These are phyloP conservation scores for Zygogramma bicolorata DNA, from an alignment of 2,888 invertebrate genomes.

Conservation along the genomic window DNA sequence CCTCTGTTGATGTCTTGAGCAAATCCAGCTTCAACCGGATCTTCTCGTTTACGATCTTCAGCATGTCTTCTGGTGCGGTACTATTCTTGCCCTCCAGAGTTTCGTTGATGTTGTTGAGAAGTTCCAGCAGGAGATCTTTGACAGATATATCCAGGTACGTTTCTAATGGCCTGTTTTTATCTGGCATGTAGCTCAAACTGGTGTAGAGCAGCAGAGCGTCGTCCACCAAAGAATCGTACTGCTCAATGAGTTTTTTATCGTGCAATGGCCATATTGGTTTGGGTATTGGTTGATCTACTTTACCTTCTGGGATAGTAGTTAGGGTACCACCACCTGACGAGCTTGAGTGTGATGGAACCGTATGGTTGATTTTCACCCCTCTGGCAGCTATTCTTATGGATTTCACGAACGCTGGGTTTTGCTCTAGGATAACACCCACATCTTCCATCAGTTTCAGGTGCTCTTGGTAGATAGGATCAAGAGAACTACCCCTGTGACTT, in stretches of 20 bases:
- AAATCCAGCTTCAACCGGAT: constrained; percentile 61
- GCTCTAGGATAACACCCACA: constrained; percentile 60
- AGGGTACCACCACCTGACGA: constrained; percentile 60
- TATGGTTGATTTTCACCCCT: constrained; percentile 54
- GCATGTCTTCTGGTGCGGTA: constrained; percentile 62
- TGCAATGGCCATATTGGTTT: constrained; percentile 65
- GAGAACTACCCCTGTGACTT: constrained; percentile 56
- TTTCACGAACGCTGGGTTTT: constrained; percentile 64
- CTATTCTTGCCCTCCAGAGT: constrained; percentile 62
- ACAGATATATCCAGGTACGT: constrained; percentile 57
- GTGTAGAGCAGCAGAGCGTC: constrained; percentile 64
- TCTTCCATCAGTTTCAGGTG: constrained; percentile 59
- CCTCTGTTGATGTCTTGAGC: constrained; percentile 62
- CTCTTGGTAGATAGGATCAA: constrained; percentile 54
- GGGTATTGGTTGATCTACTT: constrained; percentile 64
- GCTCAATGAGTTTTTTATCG: constrained; percentile 44
- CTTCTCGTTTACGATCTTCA: constrained; percentile 63
- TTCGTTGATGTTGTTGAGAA: constrained; percentile 63
- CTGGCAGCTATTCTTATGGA: constrained; percentile 56
- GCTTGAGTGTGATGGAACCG: constrained; percentile 55
- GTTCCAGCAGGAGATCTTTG: constrained; percentile 63
- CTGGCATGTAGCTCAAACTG: constrained; percentile 58
- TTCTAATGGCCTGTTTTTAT: constrained; percentile 40
- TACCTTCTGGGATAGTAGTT: constrained; percentile 68
- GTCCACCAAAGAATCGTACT: constrained; percentile 64